Evolutionary conservation across 2,113 vertebrate genomes (phyloP).

Genomic region (Thalassoma bifasciatum): DNA sequence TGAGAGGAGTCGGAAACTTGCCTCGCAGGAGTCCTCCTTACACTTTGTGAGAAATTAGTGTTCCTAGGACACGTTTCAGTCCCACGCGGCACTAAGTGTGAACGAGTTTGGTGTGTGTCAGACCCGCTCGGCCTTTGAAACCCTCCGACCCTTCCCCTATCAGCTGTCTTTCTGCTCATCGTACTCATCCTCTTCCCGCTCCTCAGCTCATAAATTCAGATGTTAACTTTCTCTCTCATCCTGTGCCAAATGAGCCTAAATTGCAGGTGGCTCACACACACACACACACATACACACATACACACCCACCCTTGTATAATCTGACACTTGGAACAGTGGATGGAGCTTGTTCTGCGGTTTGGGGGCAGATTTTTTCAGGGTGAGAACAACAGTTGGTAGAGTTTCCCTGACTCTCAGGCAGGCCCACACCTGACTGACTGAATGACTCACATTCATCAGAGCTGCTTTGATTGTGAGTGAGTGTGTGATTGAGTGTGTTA

Average conservation of each 20-base stretch:
- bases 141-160: conserved; percentile 35
- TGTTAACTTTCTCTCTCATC: conserved; percentile 56
- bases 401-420: conserved; percentile 46
- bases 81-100: too few relatives aligned
- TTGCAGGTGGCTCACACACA: conserved; percentile 21
- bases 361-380: conserved; percentile 21
- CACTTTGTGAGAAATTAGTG: too few relatives aligned
- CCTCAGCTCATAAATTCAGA: conserved; percentile 33
- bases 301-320: conserved; percentile 30
- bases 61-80: too few relatives aligned
- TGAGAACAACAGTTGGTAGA: conserved; percentile 55
- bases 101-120: too few relatives aligned
- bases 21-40: too few relatives aligned
- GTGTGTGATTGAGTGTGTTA: background rate
- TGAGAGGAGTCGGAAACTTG: too few relatives aligned
- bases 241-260: conserved; percentile 58
- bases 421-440: conserved; percentile 35
- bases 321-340: conserved; percentile 42
- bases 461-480: too few relatives aligned
- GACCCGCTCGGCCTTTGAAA: conserved; percentile 34
- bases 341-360: conserved; percentile 31
- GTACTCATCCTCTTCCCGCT: conserved; percentile 25
- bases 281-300: conserved; percentile 15
- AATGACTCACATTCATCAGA: background rate
- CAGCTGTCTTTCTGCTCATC: conserved; percentile 45